Conservation (phyloP, 2,113 vertebrate species). For the Gymnogyps californianus region DNA sequence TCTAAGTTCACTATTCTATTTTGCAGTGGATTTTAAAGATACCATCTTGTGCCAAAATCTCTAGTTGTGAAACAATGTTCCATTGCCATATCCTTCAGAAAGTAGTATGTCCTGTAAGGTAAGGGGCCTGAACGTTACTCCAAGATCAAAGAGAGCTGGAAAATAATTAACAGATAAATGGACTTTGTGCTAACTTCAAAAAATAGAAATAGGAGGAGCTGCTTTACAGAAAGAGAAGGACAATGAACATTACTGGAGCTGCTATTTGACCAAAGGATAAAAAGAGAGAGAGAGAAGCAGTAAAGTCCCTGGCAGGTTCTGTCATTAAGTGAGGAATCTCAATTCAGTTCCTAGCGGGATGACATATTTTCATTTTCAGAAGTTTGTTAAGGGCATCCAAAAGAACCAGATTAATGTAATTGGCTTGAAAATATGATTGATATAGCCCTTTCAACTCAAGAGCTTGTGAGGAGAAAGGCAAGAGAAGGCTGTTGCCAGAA, state of each 20-base stretch:
- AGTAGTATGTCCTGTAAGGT: accelerated
- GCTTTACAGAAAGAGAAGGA: background rate
- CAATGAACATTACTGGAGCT: background rate
- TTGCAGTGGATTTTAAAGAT: background rate
- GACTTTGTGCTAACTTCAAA: background rate
- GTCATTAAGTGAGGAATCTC: background rate
- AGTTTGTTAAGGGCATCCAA: background rate
- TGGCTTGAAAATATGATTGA: conserved; percentile 2
- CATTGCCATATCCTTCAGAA: background rate
- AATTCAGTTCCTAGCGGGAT: background rate
- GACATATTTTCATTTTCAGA: background rate
- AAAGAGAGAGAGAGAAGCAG: background rate
- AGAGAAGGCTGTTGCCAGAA: background rate
- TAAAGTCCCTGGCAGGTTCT: background rate
- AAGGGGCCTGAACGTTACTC: background rate
- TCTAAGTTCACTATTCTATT: background rate
- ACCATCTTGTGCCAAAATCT: background rate
- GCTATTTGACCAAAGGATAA: background rate
- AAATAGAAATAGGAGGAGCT: background rate
- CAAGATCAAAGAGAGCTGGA: background rate
- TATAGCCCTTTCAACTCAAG: background rate
- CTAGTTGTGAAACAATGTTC: background rate
- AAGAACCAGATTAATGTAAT: conserved; percentile 6
- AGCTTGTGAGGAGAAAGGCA: background rate
- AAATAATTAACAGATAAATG: background rate